Conservation (phyloP, 2,888 invertebrate species). For the Platycnemis pennipes region DNA sequence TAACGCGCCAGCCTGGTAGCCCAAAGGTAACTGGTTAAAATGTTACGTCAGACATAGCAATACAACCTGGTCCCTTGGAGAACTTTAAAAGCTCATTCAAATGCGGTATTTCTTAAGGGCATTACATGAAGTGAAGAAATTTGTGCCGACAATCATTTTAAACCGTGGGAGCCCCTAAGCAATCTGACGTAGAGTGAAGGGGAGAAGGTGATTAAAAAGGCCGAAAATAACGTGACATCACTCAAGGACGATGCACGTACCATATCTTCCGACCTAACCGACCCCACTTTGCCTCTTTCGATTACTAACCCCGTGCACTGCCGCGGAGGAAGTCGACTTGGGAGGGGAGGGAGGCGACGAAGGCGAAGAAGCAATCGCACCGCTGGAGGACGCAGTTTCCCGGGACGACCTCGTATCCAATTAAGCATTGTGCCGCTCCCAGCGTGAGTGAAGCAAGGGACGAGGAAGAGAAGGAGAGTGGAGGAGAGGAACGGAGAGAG, state of each 20-base stretch:
- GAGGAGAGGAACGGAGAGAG: background rate
- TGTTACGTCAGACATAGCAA: too few species aligned
- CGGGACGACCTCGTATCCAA: background rate
- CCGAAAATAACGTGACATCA: background rate
- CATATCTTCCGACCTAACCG: background rate
- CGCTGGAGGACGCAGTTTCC: background rate
- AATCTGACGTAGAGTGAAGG: background rate
- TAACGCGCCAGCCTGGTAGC: too few species aligned
- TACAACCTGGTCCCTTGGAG: too few species aligned
- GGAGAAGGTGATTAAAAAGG: background rate
- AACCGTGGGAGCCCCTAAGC: too few species aligned
- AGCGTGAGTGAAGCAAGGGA: background rate
- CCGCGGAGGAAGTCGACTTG: background rate
- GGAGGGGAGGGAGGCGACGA: background rate
- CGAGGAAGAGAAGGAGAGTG: background rate
- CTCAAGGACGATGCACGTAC: background rate
- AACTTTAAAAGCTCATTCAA: too few species aligned
- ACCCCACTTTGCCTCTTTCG: background rate
- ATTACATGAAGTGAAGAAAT: too few species aligned
- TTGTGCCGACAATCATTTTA: too few species aligned
- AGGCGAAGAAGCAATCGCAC: background rate
- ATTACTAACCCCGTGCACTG: background rate
- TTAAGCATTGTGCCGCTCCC: slow-evolving; percentile 1
- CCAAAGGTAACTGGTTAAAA: too few species aligned
- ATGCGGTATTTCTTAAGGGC: too few species aligned